Base-by-base conservation (phyloP, 2,888 invertebrate species). In the Agriotes lineatus region DNA sequence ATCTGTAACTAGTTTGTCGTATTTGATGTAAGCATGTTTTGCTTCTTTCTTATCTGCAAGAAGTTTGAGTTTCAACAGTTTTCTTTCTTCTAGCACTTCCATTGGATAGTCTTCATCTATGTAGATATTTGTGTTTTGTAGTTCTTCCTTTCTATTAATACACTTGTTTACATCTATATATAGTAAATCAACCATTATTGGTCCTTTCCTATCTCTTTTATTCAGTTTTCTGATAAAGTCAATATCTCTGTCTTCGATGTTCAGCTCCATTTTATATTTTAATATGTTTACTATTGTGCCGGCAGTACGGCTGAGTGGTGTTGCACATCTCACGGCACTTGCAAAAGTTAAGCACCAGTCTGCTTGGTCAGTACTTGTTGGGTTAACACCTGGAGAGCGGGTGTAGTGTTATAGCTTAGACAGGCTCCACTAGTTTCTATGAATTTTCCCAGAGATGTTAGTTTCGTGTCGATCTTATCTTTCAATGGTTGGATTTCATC, bases 111-210 rank as follows among this genome's bases (percentile, higher is more conserved):
- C 30, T 30, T 30, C 30, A 30, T 30, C 30, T 30, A 30, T 9
- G 9, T 30, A 30, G 9, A 30, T 30, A 6, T 30, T 30, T 9
- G 30, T 37, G 3, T 37, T 37, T 37, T 37, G 37, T n/a, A 37
- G 37, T 37, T n/a, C n/a, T 37, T 37, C 30, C 30, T 37, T 37
- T 37, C n/a, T 3, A 7, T 37, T 37, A 37, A 7, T 37, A 37
- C n/a, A n/a, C n/a, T 37, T 37, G 37, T n/a, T 37, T 37, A 37
- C n/a, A n/a, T 37, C 37, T 37, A 37, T 37, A 37, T 37, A 12
- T 37, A n/a, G 37, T 37, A 12, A 37, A 37, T n/a, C 37, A 3
- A 37, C 37, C n/a, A 37, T 7, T 37, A 37, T n/a, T 37, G 37
- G 37, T 37, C n/a, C 37, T 7, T 37, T 37, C n/a, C n/a, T 37